Conservation (phyloP, 37 sponge, comb jelly and placozoan species). For the Geodia barretti region DNA sequence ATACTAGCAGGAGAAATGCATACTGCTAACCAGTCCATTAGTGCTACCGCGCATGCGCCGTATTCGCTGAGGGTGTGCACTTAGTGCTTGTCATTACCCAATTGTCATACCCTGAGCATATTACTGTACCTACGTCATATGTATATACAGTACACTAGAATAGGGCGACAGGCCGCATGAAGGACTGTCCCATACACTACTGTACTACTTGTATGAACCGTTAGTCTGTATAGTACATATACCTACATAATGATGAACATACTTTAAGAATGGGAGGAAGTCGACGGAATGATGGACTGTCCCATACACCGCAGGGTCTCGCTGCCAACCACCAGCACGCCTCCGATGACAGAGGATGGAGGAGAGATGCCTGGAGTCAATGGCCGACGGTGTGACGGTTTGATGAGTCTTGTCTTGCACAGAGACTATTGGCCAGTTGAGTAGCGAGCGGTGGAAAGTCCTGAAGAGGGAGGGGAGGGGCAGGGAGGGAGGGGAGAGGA, state of each 20-base stretch:
- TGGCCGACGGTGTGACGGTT: conserved; percentile 51
- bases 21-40: no score
- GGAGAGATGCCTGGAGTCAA: conserved; percentile 59
- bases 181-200: background rate
- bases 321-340: conserved; percentile 64
- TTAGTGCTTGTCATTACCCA: no score
- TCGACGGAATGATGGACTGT: background rate
- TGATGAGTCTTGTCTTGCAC: conserved; percentile 48
- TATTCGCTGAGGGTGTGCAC: no score
- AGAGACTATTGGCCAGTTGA: background rate
- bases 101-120: no score
- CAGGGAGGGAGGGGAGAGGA: background rate
- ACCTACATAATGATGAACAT: background rate
- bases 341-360: conserved; percentile 48
- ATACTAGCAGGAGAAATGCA: no score
- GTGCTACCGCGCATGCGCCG: no score
- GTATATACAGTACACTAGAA: no score
- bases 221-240: no score
- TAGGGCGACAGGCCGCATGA: background rate
- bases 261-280: background rate
- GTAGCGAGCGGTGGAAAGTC: background rate
- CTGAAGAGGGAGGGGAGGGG: background rate
- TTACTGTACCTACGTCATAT: no score
- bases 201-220: background rate
- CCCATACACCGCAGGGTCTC: background rate